Evolutionary conservation across 2,888 invertebrate species (phyloP).

Genomic region (Tenthredo distinguenda): DNA sequence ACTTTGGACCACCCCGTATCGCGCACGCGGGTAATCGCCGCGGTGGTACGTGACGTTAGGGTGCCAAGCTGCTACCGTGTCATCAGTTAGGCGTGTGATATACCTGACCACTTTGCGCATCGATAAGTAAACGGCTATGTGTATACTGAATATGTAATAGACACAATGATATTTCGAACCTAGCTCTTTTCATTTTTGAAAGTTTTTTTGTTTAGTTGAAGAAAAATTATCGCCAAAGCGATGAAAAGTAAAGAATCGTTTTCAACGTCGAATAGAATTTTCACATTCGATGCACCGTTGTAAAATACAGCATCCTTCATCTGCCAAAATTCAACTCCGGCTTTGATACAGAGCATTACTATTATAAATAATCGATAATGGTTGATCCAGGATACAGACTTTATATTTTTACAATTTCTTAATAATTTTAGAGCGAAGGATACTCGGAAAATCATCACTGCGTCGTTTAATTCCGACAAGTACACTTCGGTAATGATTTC

Average conservation of each 20-base stretch:
- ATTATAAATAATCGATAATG: neutral
- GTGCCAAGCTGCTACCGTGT: slow-evolving; percentile 26
- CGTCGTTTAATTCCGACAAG: no score
- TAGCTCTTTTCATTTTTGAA: neutral
- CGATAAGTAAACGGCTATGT: slow-evolving; percentile 11
- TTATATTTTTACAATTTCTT: neutral
- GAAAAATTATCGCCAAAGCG: no score
- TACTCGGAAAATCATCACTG: neutral
- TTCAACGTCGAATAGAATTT: neutral
- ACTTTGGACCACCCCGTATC: slow-evolving; percentile 20
- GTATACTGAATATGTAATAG: neutral
- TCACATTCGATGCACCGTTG: slow-evolving; percentile 1
- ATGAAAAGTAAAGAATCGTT: neutral
- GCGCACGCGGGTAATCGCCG: slow-evolving; percentile 13
- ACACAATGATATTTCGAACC: neutral
- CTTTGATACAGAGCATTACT: neutral
- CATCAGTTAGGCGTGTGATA: slow-evolving; percentile 35
- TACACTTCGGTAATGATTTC: no score
- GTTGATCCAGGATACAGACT: neutral
- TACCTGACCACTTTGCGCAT: slow-evolving; percentile 32
- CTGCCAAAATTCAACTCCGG: neutral
- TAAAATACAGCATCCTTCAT: neutral
- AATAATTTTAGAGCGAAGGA: neutral
- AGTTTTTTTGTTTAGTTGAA: no score
- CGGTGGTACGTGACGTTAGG: slow-evolving; percentile 26